Conservation (phyloP, 2,113 vertebrate genomes). For the Microcebus lehilahytsara region DNA sequence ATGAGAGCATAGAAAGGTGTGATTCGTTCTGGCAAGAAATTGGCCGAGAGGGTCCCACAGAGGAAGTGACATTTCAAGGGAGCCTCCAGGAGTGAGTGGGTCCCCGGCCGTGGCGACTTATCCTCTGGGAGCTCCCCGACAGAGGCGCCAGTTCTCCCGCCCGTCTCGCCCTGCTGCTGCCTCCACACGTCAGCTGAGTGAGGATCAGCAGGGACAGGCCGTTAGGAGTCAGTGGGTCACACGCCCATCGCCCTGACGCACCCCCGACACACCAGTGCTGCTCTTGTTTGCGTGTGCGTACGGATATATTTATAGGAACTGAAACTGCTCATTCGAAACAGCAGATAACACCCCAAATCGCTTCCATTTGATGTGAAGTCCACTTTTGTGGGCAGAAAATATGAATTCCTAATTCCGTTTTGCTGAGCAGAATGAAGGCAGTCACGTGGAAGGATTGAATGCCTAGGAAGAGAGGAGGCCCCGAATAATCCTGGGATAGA, state of each 20-base stretch:
- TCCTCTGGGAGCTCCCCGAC: neutral
- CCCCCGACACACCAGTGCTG: neutral
- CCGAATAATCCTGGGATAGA: neutral
- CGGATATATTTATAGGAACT: neutral
- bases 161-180: neutral
- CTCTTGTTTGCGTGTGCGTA: fast-evolving
- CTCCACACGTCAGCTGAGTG: no score
- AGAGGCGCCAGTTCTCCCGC: neutral
- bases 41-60: neutral
- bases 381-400: neutral
- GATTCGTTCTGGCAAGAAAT: neutral
- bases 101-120: neutral
- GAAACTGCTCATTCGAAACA: neutral
- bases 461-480: neutral
- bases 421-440: neutral
- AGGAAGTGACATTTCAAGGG: slow-evolving; percentile 18
- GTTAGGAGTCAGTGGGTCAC: no score
- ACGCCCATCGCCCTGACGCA: fast-evolving
- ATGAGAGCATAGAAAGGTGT: neutral
- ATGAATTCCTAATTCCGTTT: slow-evolving; percentile 14
- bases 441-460: neutral
- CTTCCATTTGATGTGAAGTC: neutral
- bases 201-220: neutral
- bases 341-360: neutral
- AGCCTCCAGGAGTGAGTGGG: neutral